These are phyloP conservation scores for Vanessa cardui DNA, from an alignment of 2,888 invertebrate species.

Conservation along the genomic window DNA sequence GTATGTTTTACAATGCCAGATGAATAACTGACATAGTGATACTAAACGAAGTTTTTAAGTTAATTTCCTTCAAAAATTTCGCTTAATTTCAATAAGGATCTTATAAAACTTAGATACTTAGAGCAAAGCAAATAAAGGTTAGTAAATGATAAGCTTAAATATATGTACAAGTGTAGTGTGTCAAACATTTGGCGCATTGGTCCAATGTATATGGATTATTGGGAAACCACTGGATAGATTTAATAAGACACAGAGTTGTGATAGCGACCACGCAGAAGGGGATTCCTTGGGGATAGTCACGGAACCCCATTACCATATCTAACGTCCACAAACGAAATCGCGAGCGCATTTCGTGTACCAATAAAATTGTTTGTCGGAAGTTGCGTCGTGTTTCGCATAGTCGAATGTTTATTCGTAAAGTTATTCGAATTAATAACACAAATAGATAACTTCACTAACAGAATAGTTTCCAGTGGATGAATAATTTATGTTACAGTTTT, in stretches of 20 bases:
- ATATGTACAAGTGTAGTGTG: background rate
- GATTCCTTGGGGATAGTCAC: background rate
- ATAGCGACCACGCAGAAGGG: background rate
- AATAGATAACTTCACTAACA: conserved; percentile 35
- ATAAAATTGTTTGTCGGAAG: conserved; percentile 23
- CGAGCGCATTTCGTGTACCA: conserved; percentile 16
- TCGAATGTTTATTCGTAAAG: conserved; percentile 34
- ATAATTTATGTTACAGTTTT: conserved; percentile 40
- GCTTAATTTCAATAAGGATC: no score
- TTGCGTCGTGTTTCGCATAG: conserved; percentile 28
- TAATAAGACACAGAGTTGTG: no score
- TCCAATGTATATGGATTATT: no score
- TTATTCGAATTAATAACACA: conserved; percentile 38
- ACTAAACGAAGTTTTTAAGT: no score
- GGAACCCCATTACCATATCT: conserved; percentile 4
- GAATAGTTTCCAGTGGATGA: conserved; percentile 33
- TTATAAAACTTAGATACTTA: no score
- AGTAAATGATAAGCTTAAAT: no score
- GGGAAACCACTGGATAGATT: no score
- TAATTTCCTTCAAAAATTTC: no score
- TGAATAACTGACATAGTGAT: no score
- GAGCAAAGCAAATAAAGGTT: no score
- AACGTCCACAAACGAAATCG: background rate
- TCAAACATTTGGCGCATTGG: background rate
- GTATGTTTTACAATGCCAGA: no score